These are phyloP conservation scores for Drosophila anomalipes DNA, from an alignment of 2,888 invertebrate species.

Conservation along the genomic window DNA sequence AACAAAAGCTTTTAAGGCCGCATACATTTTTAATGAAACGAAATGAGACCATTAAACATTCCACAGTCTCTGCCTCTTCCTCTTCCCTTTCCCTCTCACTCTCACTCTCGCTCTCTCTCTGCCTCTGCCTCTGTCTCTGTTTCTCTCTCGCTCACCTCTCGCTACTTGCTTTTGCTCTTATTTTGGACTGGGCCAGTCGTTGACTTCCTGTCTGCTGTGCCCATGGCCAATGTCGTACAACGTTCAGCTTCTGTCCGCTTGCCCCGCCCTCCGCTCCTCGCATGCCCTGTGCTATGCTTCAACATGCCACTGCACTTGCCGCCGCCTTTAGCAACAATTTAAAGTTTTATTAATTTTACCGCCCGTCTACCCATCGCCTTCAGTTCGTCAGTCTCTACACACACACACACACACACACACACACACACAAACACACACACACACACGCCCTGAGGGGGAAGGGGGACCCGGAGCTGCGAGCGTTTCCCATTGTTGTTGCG, in stretches of 20 bases:
- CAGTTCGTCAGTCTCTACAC: constrained; percentile 17
- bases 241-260: background rate
- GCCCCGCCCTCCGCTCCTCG: background rate
- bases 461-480: constrained; percentile 20
- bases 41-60: constrained; percentile 79
- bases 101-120: background rate
- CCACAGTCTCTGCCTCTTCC: constrained; percentile 29
- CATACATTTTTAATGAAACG: constrained; percentile 81
- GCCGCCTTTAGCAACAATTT: constrained; percentile 71
- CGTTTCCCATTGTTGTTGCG: constrained; percentile 68
- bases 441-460: background rate
- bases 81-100: background rate
- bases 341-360: constrained; percentile 79
- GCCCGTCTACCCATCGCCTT: constrained; percentile 18
- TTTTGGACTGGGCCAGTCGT: constrained; percentile 41
- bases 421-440: constrained; percentile 19
- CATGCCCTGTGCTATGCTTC: background rate
- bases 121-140: background rate
- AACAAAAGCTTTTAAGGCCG: constrained; percentile 78
- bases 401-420: constrained; percentile 11
- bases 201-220: constrained; percentile 60
- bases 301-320: constrained; percentile 24
- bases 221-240: constrained; percentile 60
- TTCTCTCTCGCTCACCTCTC: background rate
- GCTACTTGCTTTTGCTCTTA: background rate